These are phyloP conservation scores for Graphium colonna DNA, from an alignment of 2,888 invertebrate species.

Conservation along the genomic window DNA sequence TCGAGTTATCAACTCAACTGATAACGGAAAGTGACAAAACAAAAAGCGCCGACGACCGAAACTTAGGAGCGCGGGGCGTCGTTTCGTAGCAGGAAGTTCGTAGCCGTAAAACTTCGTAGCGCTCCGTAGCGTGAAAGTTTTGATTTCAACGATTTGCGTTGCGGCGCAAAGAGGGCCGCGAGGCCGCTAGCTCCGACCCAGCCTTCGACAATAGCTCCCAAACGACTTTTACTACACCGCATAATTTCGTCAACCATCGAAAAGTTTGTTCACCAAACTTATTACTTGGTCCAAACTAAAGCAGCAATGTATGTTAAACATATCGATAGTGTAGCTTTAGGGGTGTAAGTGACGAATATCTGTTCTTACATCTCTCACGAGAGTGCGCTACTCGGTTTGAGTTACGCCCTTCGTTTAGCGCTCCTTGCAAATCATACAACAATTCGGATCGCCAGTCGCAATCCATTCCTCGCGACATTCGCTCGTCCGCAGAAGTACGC, in stretches of 20 bases:
- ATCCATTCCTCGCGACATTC: constrained; percentile 58
- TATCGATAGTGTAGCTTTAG: constrained; percentile 21
- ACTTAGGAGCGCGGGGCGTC: constrained; percentile 74
- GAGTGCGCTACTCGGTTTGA: constrained; percentile 75
- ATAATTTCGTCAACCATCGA: constrained; percentile 37
- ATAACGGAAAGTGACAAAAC: constrained; percentile 75
- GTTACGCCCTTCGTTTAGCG: constrained; percentile 67
- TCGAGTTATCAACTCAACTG: too few species aligned
- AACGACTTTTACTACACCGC: constrained; percentile 7
- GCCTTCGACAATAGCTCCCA: constrained; percentile 41
- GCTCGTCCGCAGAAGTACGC: constrained; percentile 26
- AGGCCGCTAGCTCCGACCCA: constrained; percentile 72
- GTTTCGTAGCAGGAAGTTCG: constrained; percentile 77
- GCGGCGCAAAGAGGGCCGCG: constrained; percentile 72
- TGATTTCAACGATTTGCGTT: constrained; percentile 80
- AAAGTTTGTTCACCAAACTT: background rate
- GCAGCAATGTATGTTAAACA: constrained; percentile 44
- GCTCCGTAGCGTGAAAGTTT: constrained; percentile 80
- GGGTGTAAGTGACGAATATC: constrained; percentile 57
- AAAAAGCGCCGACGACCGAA: constrained; percentile 76
- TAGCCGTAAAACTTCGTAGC: constrained; percentile 80
- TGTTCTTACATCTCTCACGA: constrained; percentile 74
- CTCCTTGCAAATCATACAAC: constrained; percentile 57
- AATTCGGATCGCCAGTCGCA: constrained; percentile 49
- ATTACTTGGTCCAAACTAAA: background rate